Evolutionary conservation across 30 jellyfish, hydroid and myxozoan species (phyloP).

Genomic region (Chironex yamaguchii): DNA sequence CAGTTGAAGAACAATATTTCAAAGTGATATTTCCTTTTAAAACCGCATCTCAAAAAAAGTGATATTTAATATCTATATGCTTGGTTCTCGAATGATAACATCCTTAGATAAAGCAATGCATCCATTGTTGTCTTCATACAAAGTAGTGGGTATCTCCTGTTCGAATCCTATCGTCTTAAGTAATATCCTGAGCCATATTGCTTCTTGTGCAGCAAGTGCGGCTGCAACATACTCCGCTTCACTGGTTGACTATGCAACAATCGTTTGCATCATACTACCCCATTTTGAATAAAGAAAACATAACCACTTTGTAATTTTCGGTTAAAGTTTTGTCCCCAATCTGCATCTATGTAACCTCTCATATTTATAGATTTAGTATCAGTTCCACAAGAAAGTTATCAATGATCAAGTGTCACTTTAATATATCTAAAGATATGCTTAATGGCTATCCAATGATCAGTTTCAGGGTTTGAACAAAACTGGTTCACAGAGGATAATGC

Average conservation of each 20-base stretch:
- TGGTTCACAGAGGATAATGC: not conserved
- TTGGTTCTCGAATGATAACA: not conserved
- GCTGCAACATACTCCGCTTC: not conserved
- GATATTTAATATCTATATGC: not conserved
- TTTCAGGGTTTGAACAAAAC: not conserved
- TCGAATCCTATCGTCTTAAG: not conserved
- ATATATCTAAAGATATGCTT: not conserved
- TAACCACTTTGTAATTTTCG: not conserved
- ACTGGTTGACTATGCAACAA: not conserved
- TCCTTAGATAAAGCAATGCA: not conserved
- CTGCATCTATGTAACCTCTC: not conserved
- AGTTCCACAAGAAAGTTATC: not conserved
- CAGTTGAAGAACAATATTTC: not conserved
- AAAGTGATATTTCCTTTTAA: not conserved
- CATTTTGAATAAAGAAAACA: not conserved
- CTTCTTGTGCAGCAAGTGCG: not conserved
- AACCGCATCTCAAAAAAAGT: not conserved
- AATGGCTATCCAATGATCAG: not conserved
- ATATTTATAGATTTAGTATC: not conserved
- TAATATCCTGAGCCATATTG: not conserved
- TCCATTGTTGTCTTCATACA: not conserved
- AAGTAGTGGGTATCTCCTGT: not conserved
- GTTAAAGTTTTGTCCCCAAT: not conserved
- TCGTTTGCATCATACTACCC: not conserved
- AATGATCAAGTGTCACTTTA: not conserved